Evolutionary conservation across 2,113 vertebrate genomes (phyloP), one percentile per base, ranked within the genome.

Genomic region (Macroglossus sobrinus): DNA sequence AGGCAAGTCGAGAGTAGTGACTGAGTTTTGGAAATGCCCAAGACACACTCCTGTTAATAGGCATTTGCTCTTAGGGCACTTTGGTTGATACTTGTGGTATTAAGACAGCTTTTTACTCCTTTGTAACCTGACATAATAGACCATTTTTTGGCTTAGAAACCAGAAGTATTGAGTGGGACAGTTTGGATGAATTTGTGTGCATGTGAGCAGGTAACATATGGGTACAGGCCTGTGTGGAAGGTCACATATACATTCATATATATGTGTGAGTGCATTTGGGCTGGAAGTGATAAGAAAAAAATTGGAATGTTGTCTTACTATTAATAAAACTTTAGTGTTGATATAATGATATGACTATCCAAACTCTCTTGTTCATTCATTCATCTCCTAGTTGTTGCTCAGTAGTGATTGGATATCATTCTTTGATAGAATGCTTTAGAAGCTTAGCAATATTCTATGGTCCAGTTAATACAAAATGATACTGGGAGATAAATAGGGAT

Each of bases 301-400:
- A 53, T 11, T 35, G 4, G 43, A 75, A 18, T 86, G 43, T 50
- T 87, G 21, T 85, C 63, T 93, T 89, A 33, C 21, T 1, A 0
- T 71, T 81, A 93, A 63, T 87, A 71, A 64, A 91, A 79, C 55
- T 78, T 95, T 30, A 79, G 53, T 84, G 35, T 81, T 94, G 35
- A 75, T 85, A 18, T 50, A 59, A 71, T 72, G 69, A 47, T 78
- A 11, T 47, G 55, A n/a, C 8, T 85, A 35, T 74, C 68, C 74
- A 33, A 86, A 28, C 47, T 80, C 33, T 18, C 19, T 21, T 43
- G 33, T 33, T 85, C 40, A 69, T 28, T 84, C 43, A 45, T 72
- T 76, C 47, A 85, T 78, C 69, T 78, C 33, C 30, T 78, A 35
- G 16, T 76, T 93, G 64, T 78, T 92, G 6, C 40, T 88, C 4